Evolutionary conservation across 2,797 vertebrate species (phyloP).

Genomic region (Distichodus sexfasciatus): DNA sequence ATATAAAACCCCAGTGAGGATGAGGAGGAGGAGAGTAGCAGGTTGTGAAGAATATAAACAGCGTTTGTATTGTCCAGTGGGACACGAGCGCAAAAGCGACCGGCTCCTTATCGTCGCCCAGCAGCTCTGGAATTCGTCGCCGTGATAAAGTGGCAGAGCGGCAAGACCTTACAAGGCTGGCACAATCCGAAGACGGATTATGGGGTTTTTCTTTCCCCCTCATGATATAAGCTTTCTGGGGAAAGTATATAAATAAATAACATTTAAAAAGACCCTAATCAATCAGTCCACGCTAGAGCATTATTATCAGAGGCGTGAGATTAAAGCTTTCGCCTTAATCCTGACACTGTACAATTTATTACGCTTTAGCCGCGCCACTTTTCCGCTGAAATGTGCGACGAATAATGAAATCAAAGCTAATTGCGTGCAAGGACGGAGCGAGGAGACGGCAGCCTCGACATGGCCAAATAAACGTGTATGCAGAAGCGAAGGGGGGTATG

Average conservation of each 20-base stretch:
- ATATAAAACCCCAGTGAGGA: slow-evolving; percentile 71
- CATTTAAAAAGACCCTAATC: slow-evolving; percentile 89
- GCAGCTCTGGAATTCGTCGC: slow-evolving; percentile 91
- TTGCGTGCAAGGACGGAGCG: slow-evolving; percentile 62
- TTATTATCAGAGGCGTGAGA: slow-evolving; percentile 87
- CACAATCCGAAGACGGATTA: slow-evolving; percentile 94
- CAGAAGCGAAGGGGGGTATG: too few species aligned
- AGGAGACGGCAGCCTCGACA: slow-evolving; percentile 30
- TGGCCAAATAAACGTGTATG: too few species aligned
- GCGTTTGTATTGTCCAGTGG: slow-evolving; percentile 81
- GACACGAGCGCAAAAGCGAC: slow-evolving; percentile 76
- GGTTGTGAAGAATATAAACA: slow-evolving; percentile 87
- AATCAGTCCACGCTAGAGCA: slow-evolving; percentile 84
- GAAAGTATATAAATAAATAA: too few species aligned
- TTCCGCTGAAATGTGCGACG: slow-evolving; percentile 63
- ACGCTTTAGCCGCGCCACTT: slow-evolving; percentile 73
- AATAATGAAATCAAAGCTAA: slow-evolving; percentile 73
- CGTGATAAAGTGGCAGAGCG: slow-evolving; percentile 87
- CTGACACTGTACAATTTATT: slow-evolving; percentile 85
- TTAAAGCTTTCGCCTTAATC: slow-evolving; percentile 86
- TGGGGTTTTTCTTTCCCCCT: slow-evolving; percentile 84
- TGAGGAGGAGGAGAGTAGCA: slow-evolving; percentile 75
- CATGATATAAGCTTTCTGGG: slow-evolving; percentile 93
- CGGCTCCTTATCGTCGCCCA: slow-evolving; percentile 89
- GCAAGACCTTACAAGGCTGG: slow-evolving; percentile 88